Conservation (phyloP, 2,888 invertebrate species). For the Aleiodes testaceus region DNA sequence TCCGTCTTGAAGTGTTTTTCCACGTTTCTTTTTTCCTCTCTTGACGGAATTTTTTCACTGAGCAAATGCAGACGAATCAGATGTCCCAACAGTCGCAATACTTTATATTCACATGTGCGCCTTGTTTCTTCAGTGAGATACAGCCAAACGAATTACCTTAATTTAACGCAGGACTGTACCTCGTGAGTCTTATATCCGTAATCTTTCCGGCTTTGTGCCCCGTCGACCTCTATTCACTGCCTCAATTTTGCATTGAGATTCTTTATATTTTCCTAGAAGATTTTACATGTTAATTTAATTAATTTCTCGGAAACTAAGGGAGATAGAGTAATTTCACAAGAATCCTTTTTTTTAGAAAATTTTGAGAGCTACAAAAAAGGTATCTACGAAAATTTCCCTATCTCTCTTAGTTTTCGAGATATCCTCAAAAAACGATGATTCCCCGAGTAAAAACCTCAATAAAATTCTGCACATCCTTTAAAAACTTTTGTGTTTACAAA, state of each 20-base stretch:
- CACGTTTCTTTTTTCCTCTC: too few relatives aligned
- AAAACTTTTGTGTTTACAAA: neutral
- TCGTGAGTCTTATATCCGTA: conserved; percentile 33
- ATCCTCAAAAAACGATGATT: too few relatives aligned
- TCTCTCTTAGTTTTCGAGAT: too few relatives aligned
- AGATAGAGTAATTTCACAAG: too few relatives aligned
- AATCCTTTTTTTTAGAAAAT: too few relatives aligned
- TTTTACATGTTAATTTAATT: neutral
- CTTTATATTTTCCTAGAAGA: conserved; percentile 1
- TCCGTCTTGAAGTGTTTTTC: conserved; percentile 21
- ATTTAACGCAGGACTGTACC: conserved; percentile 40
- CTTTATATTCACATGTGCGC: conserved; percentile 10
- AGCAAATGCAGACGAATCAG: conserved; percentile 37
- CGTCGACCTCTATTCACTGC: conserved; percentile 9
- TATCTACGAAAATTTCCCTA: too few relatives aligned
- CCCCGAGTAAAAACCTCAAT: neutral
- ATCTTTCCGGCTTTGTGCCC: conserved; percentile 42
- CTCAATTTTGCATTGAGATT: neutral
- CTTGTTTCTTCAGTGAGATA: neutral
- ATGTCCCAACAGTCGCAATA: conserved; percentile 33
- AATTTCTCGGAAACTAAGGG: too few relatives aligned
- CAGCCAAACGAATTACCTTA: conserved; percentile 43
- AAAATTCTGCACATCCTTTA: too few relatives aligned
- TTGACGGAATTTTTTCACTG: too few relatives aligned
- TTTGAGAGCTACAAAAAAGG: too few relatives aligned